phyloP scores from a whole-genome alignment of 2,888 invertebrate species.

The Linnaemya vulpina region DNA sequence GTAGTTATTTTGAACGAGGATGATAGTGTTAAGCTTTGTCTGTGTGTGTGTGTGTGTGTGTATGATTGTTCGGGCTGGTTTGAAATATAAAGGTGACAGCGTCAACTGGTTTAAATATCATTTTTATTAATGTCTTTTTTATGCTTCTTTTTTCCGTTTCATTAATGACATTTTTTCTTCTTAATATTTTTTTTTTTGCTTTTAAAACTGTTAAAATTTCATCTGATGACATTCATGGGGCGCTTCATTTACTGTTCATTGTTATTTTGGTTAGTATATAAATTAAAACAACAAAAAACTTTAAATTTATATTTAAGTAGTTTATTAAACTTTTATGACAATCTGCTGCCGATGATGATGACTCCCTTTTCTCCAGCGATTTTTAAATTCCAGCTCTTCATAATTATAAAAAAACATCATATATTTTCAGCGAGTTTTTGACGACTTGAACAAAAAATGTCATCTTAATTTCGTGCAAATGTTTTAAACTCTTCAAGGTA shows the following conservation, averaged over 20 bases:
- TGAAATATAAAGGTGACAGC: slow-evolving; percentile 56
- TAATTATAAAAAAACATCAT: slow-evolving; percentile 35
- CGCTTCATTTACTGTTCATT: slow-evolving; percentile 65
- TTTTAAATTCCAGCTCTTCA: slow-evolving; percentile 28
- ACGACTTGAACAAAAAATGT: slow-evolving; percentile 60
- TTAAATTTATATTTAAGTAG: slow-evolving; percentile 56
- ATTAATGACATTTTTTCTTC: slow-evolving; percentile 28
- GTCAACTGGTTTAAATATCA: slow-evolving; percentile 68
- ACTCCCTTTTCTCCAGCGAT: slow-evolving; percentile 32
- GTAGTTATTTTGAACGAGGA: background rate
- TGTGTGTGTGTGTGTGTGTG: background rate
- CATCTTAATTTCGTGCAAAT: slow-evolving; percentile 61
- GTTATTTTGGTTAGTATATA: slow-evolving; percentile 54
- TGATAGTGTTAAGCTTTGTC: slow-evolving; percentile 18
- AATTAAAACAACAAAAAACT: slow-evolving; percentile 30
- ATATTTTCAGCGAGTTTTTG: slow-evolving; percentile 42
- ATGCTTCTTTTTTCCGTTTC: slow-evolving; percentile 26
- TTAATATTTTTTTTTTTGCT: slow-evolving; percentile 23
- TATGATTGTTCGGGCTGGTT: background rate
- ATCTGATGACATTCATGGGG: slow-evolving; percentile 66
- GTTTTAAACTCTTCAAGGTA: slow-evolving; percentile 54
- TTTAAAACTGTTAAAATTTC: slow-evolving; percentile 63
- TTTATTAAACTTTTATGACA: slow-evolving; percentile 70
- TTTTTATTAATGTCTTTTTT: slow-evolving; percentile 56
- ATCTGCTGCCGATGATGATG: slow-evolving; percentile 46